Evolutionary conservation across 2,888 invertebrate genomes (phyloP).

Genomic region (Euspilapteryx auroguttella): DNA sequence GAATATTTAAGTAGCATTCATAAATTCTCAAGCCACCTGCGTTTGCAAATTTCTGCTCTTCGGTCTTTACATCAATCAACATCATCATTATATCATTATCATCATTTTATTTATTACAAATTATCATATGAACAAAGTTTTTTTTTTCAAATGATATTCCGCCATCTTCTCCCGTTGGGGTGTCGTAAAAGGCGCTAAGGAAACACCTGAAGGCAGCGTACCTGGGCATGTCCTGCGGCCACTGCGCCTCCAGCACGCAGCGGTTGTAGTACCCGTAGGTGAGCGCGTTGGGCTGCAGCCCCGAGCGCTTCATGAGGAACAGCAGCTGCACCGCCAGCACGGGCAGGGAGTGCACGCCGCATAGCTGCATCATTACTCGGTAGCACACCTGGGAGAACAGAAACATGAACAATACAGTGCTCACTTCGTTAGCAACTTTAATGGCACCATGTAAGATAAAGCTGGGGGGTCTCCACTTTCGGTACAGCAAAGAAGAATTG

Average conservation of each 20-base stretch:
- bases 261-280: conserved; percentile 89
- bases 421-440: no score
- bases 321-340: conserved; percentile 90
- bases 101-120: background rate
- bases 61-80: background rate
- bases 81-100: no score
- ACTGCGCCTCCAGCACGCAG: conserved; percentile 90
- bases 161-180: background rate
- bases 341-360: conserved; percentile 92
- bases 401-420: background rate
- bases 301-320: conserved; percentile 90
- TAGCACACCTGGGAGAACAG: conserved; percentile 77
- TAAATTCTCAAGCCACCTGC: no score
- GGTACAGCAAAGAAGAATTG: no score
- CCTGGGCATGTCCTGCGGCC: conserved; percentile 84
- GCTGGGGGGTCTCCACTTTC: no score
- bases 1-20: no score
- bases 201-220: conserved; percentile 14
- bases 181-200: background rate
- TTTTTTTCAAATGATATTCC: background rate
- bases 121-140: no score
- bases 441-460: no score
- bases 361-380: conserved; percentile 97
- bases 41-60: no score
- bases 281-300: conserved; percentile 94